Evolutionary conservation across 1,140 invertebrate species (phyloP).

Genomic region (Uloborus diversus): DNA sequence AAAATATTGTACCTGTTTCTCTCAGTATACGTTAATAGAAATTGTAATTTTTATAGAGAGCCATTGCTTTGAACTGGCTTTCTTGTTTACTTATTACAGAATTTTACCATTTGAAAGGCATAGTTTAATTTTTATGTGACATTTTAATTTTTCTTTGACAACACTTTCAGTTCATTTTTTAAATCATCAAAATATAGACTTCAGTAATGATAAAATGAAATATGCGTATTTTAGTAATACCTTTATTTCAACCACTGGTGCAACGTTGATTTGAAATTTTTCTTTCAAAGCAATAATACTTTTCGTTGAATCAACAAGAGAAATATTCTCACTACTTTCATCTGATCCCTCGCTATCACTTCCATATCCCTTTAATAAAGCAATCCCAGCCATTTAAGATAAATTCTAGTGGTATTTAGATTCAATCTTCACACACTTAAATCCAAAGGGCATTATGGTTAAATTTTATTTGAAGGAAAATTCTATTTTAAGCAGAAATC

Average conservation of each 20-base stretch:
- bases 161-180: not conserved
- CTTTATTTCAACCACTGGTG: constrained; percentile 43
- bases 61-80: not conserved
- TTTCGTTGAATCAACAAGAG: not conserved
- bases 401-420: too few species aligned
- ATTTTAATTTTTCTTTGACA: not conserved
- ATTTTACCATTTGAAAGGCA: not conserved
- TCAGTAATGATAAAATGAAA: not conserved
- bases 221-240: not conserved
- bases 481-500: too few species aligned
- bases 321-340: constrained; percentile 1
- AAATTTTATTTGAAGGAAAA: too few species aligned
- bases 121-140: not conserved
- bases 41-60: not conserved
- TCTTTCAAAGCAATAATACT: constrained; percentile 30
- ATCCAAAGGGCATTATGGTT: too few species aligned
- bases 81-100: not conserved
- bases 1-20: too few species aligned
- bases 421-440: too few species aligned
- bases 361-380: constrained; percentile 34
- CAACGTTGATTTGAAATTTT: constrained; percentile 46
- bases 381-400: constrained; percentile 34
- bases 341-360: constrained; percentile 20
- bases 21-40: not conserved
- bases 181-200: not conserved